These are phyloP conservation scores for Rallus limicola DNA, from an alignment of 2,113 vertebrate species.

Conservation along the genomic window DNA sequence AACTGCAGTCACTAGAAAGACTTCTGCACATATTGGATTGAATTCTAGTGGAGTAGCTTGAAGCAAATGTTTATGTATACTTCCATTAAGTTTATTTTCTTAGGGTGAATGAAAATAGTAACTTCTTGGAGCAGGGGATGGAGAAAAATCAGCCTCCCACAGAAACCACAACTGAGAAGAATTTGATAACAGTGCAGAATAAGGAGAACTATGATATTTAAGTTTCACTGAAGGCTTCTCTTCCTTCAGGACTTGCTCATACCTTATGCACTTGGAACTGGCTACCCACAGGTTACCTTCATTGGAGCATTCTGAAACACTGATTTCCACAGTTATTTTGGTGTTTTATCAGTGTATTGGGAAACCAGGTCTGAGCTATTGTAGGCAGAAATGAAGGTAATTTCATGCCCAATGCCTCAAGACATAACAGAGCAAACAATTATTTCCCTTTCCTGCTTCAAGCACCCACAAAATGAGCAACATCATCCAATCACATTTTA, in stretches of 20 bases:
- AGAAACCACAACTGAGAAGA: conserved; percentile 20
- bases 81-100: conserved; percentile 42
- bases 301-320: background rate
- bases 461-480: background rate
- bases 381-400: background rate
- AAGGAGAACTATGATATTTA: background rate
- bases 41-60: conserved; percentile 2
- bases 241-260: background rate
- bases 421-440: background rate
- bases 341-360: no score
- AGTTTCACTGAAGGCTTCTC: background rate
- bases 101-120: conserved; percentile 44
- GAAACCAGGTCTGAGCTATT: background rate
- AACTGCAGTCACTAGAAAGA: conserved; percentile 11
- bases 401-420: background rate
- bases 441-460: background rate
- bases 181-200: background rate
- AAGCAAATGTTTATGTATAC: conserved; percentile 42
- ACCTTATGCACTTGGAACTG: background rate
- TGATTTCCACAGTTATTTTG: background rate
- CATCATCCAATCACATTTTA: background rate
- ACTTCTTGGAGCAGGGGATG: conserved; percentile 5
- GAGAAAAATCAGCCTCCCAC: conserved; percentile 33
- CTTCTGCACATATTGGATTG: background rate
- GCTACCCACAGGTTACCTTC: background rate